Percentiles rank a stretch among this genome's conserved stretches.
phyloP scores from a whole-genome alignment of 2,797 vertebrate genomes.

The Muraenolepis orangiensis region DNA sequence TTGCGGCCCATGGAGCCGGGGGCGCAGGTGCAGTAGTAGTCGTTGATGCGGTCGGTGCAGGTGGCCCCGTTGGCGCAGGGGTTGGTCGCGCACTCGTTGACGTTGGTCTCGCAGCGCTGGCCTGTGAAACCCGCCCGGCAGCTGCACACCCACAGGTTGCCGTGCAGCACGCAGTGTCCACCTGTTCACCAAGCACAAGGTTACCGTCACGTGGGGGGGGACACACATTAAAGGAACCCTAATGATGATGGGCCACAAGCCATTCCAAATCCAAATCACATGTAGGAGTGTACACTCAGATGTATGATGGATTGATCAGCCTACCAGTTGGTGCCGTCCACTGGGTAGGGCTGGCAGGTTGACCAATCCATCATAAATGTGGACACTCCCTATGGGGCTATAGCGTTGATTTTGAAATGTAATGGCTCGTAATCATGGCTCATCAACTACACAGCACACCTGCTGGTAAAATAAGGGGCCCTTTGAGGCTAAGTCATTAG shows the following conservation, averaged over 20 bases:
- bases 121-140: slow-evolving; percentile 89
- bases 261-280: neutral
- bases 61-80: slow-evolving; percentile 89
- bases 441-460: neutral
- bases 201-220: neutral
- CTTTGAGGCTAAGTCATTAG: neutral
- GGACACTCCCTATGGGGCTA: neutral
- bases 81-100: slow-evolving; percentile 72
- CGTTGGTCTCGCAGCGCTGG: slow-evolving; percentile 82
- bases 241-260: neutral
- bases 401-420: neutral
- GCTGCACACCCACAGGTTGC: slow-evolving; percentile 78
- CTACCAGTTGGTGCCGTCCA: neutral
- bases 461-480: neutral
- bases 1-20: slow-evolving; percentile 83
- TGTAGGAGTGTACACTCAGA: neutral
- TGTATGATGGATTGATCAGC: neutral
- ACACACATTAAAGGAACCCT: neutral
- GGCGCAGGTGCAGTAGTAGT: slow-evolving; percentile 84
- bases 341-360: neutral
- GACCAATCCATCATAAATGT: neutral
- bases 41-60: slow-evolving; percentile 84
- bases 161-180: slow-evolving; percentile 82
- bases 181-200: slow-evolving; percentile 61
- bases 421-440: neutral